Evolutionary conservation across 2,888 invertebrate species (phyloP).

Genomic region (Frankliniella fusca): DNA sequence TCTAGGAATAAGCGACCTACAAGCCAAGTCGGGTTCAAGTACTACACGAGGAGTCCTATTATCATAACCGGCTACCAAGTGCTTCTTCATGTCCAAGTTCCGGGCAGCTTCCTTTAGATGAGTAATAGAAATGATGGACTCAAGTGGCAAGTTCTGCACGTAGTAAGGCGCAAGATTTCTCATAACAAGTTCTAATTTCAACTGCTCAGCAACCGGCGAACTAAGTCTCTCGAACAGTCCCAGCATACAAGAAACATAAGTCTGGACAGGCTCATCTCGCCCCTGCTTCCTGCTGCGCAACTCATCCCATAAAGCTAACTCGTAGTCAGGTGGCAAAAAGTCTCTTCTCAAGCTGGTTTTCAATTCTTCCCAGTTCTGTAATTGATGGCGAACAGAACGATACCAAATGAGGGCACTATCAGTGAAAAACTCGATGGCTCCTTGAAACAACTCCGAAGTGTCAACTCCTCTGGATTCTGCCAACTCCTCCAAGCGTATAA

Average conservation of each 20-base stretch:
- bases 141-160: background rate
- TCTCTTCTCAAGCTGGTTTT: slow-evolving; percentile 28
- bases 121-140: background rate
- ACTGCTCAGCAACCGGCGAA: background rate
- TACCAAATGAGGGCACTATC: slow-evolving; percentile 39
- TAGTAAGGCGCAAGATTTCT: background rate
- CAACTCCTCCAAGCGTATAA: slow-evolving; percentile 39
- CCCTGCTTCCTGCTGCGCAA: slow-evolving; percentile 40
- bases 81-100: background rate
- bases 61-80: background rate
- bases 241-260: slow-evolving; percentile 39
- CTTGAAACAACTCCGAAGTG: slow-evolving; percentile 36
- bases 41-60: background rate
- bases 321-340: slow-evolving; percentile 39
- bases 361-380: slow-evolving; percentile 30
- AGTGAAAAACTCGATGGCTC: slow-evolving; percentile 38
- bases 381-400: slow-evolving; percentile 41
- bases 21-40: background rate
- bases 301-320: slow-evolving; percentile 39
- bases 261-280: slow-evolving; percentile 38
- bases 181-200: background rate
- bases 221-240: slow-evolving; percentile 37
- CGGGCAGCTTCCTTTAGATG: background rate
- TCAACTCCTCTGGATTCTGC: slow-evolving; percentile 35
- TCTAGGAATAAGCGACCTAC: background rate